phyloP scores from a whole-genome alignment of 1,140 invertebrate species.

The Dendroctonus ponderosae region DNA sequence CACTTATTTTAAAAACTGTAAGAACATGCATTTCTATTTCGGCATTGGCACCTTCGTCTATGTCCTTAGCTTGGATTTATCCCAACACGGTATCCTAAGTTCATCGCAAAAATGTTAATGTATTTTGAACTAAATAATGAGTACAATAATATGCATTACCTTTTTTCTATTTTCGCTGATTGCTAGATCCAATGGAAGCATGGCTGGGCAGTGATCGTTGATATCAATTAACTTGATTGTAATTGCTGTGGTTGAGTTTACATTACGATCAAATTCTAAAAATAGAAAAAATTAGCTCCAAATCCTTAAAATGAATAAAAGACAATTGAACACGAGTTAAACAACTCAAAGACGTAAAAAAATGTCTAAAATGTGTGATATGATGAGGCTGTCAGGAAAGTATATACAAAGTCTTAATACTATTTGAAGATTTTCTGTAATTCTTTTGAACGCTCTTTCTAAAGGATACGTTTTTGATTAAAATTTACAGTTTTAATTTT shows the following conservation, averaged over 20 bases:
- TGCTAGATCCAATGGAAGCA: slow-evolving; percentile 16
- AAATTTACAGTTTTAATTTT: too few species aligned
- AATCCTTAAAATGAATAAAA: too few species aligned
- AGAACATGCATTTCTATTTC: slow-evolving; percentile 53
- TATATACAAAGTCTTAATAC: too few species aligned
- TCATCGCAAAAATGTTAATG: neutral
- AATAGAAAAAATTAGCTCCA: too few species aligned
- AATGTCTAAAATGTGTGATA: too few species aligned
- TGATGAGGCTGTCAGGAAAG: too few species aligned
- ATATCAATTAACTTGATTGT: slow-evolving; percentile 55
- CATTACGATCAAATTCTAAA: neutral
- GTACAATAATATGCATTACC: slow-evolving; percentile 41
- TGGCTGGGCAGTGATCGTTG: slow-evolving; percentile 57
- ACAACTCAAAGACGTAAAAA: too few species aligned
- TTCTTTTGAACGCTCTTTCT: too few species aligned
- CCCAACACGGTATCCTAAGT: slow-evolving; percentile 45
- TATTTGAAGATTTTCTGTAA: too few species aligned
- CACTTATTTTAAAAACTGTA: slow-evolving; percentile 40
- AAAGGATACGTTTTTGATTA: too few species aligned
- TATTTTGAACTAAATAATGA: neutral
- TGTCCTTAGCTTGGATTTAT: slow-evolving; percentile 34
- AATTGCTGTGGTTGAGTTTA: slow-evolving; percentile 38
- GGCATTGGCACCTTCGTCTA: slow-evolving; percentile 54
- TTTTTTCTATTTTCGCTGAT: slow-evolving; percentile 50
- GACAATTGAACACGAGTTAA: too few species aligned